Evolutionary conservation across 1,140 invertebrate genomes (phyloP), one percentile per base, ranked within the genome.

Genomic region (Portunus trituberculatus): DNA sequence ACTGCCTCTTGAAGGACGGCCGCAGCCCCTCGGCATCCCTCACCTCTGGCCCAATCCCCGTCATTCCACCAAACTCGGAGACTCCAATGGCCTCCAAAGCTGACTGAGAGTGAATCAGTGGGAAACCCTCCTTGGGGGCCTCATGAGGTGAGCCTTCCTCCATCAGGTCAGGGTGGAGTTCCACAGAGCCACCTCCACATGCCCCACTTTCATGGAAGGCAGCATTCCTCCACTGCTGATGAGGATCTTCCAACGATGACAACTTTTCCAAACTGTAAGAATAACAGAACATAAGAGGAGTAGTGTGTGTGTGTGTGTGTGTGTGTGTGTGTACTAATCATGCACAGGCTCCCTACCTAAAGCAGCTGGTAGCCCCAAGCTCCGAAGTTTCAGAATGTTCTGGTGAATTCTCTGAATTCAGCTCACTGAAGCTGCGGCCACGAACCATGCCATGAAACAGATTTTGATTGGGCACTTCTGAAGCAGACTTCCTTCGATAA

Each of bases 1-100:
- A 25, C 45, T 93, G 92, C 16, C 92, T 84, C 83, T 93, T 93
- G 48, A 93, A 84, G 25, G 82, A 29, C 2, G 25, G 31, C 2
- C n/a, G 84, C 32, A 20, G 2, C 29, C 0, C 46, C 12, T 88
- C 46, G 3, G 4, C 8, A 29, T 1, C 29, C 32, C 32, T 45
- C 20, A 46, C 46, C 45, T 93, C 84, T 0, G 82, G 25, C 45
- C 83, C 83, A 6, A 10, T 16, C 28, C 46, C 89, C 3, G 45
- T 25, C 28, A 91, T 3, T 4, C 45, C 45, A 8, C 89, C 89
- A 10, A 91, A 39, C 28, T 52, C 32, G 0, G 89, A 88, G 86
- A 25, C 0, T 8, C 12, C 4, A 12, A 25, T 20, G 45, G 89
- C 45, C 45, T 45, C 89, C 12, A 29, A 39, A 16, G 46, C 89